Base-by-base conservation (phyloP, 2,113 vertebrate genomes). In the Plotosus lineatus region DNA sequence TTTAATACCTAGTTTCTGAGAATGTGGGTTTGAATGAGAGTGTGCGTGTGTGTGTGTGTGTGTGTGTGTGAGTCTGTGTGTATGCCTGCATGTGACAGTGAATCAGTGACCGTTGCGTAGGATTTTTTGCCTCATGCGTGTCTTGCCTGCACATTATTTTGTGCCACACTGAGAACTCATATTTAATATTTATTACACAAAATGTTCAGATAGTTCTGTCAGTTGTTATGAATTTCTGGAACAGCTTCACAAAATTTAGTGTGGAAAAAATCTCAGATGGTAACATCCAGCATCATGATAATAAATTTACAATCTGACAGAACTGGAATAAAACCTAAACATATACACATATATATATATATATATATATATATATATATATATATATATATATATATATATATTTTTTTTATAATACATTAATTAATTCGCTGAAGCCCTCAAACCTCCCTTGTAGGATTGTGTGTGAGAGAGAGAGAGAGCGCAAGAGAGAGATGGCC, bases 21-120 rank as follows among this genome's bases (percentile, higher is more conserved):
- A 44, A 44, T 28, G n/a, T 44, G 6, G 23, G 40, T 26, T 7
- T 69, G n/a, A 68, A 44, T 26, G 12, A 7, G 23, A 44, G 33
- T 68, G 10, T 68, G 38, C 10, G 33, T 63, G 56, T 28, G n/a
- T 58, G 55, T 65, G 19, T 50, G 77, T 66, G 61, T 50, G 76
- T 75, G 33, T 46, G 9, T 61, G 46, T 42, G 33, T 28, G 44
- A 38, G 28, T 63, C 28, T 44, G 51, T n/a, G 17, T 60, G 31
- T 28, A 44, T 63, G 68, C 26, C 21, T 21, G 75, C 26, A 28
- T 38, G 55, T 23, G 79, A 63, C 31, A 53, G 51, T 65, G 72
- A 78, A 73, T 60, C 78, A 56, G 66, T 8, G 36, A 23, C 60
- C 69, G 23, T 74, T 56, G 75, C 15, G 21, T 79, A 58, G 73